Evolutionary conservation across 2,113 vertebrate genomes (phyloP).

Genomic region (Stictonetta naevosa): DNA sequence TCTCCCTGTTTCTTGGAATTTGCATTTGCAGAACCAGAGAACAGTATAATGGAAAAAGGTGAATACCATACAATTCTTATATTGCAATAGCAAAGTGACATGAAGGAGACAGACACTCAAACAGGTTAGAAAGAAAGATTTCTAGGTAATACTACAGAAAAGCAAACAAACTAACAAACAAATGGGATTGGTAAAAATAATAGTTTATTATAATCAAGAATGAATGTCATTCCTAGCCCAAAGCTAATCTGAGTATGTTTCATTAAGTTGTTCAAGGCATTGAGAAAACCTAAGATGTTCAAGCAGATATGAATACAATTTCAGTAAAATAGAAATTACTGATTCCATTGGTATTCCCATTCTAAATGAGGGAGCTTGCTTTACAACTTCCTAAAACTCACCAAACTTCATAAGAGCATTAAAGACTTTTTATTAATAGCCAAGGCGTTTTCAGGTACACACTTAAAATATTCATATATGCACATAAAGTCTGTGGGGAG

Average conservation of each 20-base stretch:
- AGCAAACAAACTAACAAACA: background rate
- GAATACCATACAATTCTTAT: background rate
- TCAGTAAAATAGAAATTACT: background rate
- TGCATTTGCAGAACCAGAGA: background rate
- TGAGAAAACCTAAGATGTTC: background rate
- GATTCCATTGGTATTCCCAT: background rate
- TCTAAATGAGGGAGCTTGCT: background rate
- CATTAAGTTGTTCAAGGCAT: background rate
- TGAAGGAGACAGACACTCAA: background rate
- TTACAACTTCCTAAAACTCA: background rate
- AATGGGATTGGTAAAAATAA: background rate
- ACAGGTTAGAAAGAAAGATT: background rate
- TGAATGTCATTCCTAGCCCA: background rate
- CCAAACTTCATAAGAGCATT: background rate
- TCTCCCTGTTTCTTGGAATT: background rate
- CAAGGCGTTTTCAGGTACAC: background rate
- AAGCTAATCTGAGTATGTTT: background rate
- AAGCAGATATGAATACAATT: background rate
- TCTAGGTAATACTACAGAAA: background rate
- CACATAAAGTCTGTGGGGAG: background rate
- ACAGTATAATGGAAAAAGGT: background rate
- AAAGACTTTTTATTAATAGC: background rate
- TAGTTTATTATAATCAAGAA: background rate
- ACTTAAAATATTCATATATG: rapidly evolving
- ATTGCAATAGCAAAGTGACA: background rate